Conservation (phyloP, 2,888 invertebrate genomes). For the Brachyopa scutellaris region DNA sequence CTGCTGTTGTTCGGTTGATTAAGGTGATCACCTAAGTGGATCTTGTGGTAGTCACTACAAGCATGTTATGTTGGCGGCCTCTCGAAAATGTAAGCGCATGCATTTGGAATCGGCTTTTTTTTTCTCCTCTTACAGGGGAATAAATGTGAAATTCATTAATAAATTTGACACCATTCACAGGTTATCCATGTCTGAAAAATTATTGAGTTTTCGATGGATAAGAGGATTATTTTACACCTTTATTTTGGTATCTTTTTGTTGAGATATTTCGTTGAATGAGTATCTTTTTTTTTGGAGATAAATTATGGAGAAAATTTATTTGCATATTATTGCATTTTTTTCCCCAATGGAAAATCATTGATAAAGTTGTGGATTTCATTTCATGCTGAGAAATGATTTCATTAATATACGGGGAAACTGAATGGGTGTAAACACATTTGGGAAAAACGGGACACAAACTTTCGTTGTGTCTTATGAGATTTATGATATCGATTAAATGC, state of each 20-base stretch:
- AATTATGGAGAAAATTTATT: slow-evolving; percentile 65
- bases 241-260: background rate
- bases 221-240: slow-evolving; percentile 49
- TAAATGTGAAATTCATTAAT: slow-evolving; percentile 67
- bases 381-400: slow-evolving; percentile 52
- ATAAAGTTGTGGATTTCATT: slow-evolving; percentile 24
- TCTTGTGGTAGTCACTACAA: slow-evolving; percentile 50
- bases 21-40: slow-evolving; percentile 70
- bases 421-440: slow-evolving; percentile 39
- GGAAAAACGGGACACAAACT: slow-evolving; percentile 29
- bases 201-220: slow-evolving; percentile 57
- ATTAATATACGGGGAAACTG: slow-evolving; percentile 48
- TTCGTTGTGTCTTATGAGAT: slow-evolving; percentile 30
- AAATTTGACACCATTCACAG: slow-evolving; percentile 72
- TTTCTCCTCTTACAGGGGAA: background rate
- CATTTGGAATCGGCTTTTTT: background rate
- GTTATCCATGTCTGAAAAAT: slow-evolving; percentile 52
- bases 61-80: slow-evolving; percentile 4
- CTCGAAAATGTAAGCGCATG: slow-evolving; percentile 18
- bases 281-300: slow-evolving; percentile 39
- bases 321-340: slow-evolving; percentile 66
- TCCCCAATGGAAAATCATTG: slow-evolving; percentile 34
- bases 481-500: slow-evolving; percentile 43
- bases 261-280: slow-evolving; percentile 12
- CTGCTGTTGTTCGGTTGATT: slow-evolving; percentile 55